A percentile compares a stretch with the other conserved stretches of the same genome.
phyloP scores from a whole-genome alignment of 2,797 vertebrate genomes.

The Gymnoscopelus microlampas region DNA sequence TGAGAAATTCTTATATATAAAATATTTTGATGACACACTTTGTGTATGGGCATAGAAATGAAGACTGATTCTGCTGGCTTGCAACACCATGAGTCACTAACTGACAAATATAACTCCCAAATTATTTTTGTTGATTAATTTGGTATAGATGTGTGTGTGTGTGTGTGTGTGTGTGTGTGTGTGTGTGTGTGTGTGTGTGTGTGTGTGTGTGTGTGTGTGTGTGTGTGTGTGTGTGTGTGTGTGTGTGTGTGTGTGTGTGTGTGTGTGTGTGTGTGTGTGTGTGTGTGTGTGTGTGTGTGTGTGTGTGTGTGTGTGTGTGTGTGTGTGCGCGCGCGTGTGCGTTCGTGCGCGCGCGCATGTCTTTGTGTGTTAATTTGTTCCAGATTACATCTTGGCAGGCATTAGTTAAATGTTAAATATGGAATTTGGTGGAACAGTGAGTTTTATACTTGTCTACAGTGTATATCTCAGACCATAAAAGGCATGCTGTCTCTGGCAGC shows the following conservation, averaged over 20 bases:
- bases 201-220: too few species aligned
- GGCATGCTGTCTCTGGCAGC: neutral
- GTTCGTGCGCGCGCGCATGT: conserved; percentile 1
- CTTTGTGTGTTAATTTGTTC: conserved; percentile 11
- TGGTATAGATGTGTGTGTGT: conserved; percentile 1
- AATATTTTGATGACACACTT: too few species aligned
- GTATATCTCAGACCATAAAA: conserved; percentile 31
- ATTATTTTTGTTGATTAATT: neutral
- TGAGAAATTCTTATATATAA: too few species aligned
- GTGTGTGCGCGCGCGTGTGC: too few species aligned
- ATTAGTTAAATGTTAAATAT: conserved; percentile 28
- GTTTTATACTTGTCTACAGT: conserved; percentile 20
- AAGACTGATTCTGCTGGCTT: too few species aligned
- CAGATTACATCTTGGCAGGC: conserved; percentile 31
- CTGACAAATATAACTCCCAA: too few species aligned
- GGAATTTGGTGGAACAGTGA: conserved; percentile 17
- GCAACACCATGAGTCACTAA: too few species aligned
- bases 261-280: conserved; percentile 3
- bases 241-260: neutral
- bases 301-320: too few species aligned
- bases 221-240: neutral
- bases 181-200: neutral
- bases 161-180: neutral
- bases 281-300: neutral
- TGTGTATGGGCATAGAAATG: too few species aligned